Base-by-base conservation (phyloP, 2,113 vertebrate species). In the Nipponia nippon region DNA sequence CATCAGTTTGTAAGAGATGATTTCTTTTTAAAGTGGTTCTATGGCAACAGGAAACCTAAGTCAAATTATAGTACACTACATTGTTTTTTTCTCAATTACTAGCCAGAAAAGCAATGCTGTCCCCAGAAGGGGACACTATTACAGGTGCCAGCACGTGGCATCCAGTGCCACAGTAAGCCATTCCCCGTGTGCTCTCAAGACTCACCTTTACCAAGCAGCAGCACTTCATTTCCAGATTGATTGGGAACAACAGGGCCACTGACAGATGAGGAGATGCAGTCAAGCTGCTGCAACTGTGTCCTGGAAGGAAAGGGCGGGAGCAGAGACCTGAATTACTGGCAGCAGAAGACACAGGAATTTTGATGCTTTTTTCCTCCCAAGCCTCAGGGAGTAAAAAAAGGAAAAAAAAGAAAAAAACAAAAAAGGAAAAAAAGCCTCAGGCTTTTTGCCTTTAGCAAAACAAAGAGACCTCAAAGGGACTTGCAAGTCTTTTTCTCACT, bases 21-120 rank as follows among this genome's bases (percentile, higher is more conserved):
- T 81, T 89, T 78, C 59, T 90, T 82, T 85, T 16, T 16, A 7
- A 70, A 94, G 84, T 67, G 93, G 17, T 63, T 89, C 83, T 96
- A 63, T 79, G 78, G 93, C 91, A 94, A 89, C 94, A 75, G 81
- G 36, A 93, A 89, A 44, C 38, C 27, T 29, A 34, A 81, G 11
- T 32, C 44, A 75, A 50, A 53, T 81, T 72, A 52, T 29, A 49
- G 46, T 46, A 36, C 17, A 1, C 20, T 10, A 5, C 12, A 1
- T 5, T 46, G 49, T 30, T 38, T 46, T 46, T 42, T 21, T 4
- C 63, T 61, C 53, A 40, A 1, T 4, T 26, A 13, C 8, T n/a
- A 70, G 42, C 27, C 56, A 62, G 69, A 13, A 77, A 78, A 92
- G 47, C 1, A 1, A 34, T 13, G 34, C 36, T 77, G 77, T 58